Base-by-base conservation (phyloP, 2,113 vertebrate genomes). In the Dicrurus megarhynchus region DNA sequence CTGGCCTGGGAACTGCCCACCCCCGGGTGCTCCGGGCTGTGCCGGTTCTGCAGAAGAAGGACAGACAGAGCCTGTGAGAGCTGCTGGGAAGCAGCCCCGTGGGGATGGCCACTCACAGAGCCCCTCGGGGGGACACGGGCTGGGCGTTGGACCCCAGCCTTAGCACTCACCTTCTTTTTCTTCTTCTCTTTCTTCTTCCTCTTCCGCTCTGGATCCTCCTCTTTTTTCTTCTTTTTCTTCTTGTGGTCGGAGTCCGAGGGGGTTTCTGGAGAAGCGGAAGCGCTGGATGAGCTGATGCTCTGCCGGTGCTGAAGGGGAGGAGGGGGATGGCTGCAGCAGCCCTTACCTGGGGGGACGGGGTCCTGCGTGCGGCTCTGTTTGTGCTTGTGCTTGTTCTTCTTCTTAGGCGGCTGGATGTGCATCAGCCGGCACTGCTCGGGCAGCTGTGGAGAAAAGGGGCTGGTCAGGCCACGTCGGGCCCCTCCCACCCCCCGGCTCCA, bases 121-220 rank as follows among this genome's bases (percentile, higher is more conserved):
- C 26, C 27, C 55, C 14, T 4, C 1, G 0, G 8, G 18, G 2
- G 3, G 11, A 23, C 33, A 21, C 0, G 0, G 41, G 32, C 49
- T 57, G 50, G n/a, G 37, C 32, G 33, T 1, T 0, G 1, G 12
- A 12, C 6, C 16, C 26, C 1, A 1, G 26, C 47, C 44, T 75
- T 35, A 73, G 19, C 39, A 12, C 85, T 74, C 94, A 99, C 99
- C 98, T 99, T 99, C 96, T 99, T 99, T 97, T 99, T 99, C 97
- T 99, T 99, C 96, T 99, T 99, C 79, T 99, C 99, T 97, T 99
- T 99, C 98, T 99, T 99, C 98, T 99, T 99, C 96, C 99, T 99
- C 91, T 99, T 99, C 87, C 99, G 97, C 42, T 99, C 99, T 0
- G 99, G 99, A 95, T 99, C 99, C 33, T 99, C 99, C 4, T 99